Evolutionary conservation across 2,797 vertebrate species (phyloP).

Genomic region (Micropoecilia bifurca): DNA sequence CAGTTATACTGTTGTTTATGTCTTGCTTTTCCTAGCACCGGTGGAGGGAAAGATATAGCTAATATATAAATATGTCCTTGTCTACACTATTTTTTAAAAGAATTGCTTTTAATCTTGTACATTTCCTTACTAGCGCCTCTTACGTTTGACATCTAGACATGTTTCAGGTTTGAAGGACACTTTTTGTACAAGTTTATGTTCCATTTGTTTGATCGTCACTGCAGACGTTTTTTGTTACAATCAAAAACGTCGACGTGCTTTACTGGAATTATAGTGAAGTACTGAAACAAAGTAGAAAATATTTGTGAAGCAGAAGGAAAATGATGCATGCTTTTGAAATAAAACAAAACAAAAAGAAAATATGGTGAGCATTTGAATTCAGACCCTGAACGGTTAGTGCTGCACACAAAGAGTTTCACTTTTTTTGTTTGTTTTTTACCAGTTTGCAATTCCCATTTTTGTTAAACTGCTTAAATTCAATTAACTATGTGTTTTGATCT

Average conservation of each 20-base stretch:
- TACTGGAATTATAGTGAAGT: neutral
- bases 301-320: neutral
- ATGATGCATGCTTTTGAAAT: neutral
- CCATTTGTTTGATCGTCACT: slow-evolving; percentile 26
- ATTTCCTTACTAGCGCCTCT: slow-evolving; percentile 34
- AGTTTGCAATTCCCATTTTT: neutral
- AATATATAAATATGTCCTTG: slow-evolving; percentile 67
- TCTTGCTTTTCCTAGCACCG: slow-evolving; percentile 34
- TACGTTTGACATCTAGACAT: slow-evolving; percentile 16
- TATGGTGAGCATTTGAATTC: neutral
- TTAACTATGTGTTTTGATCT: neutral
- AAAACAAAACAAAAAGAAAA: neutral
- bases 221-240: neutral
- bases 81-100: slow-evolving; percentile 38
- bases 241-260: neutral
- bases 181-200: slow-evolving; percentile 53
- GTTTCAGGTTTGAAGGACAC: slow-evolving; percentile 44
- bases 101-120: slow-evolving; percentile 10
- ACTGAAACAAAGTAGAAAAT: neutral
- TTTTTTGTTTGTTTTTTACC: too few relatives aligned
- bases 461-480: neutral
- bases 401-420: neutral
- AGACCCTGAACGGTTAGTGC: neutral
- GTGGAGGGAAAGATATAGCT: slow-evolving; percentile 57
- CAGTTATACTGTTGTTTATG: slow-evolving; percentile 34